A percentile compares a stretch with the other conserved stretches of the same genome.
Evolutionary conservation across 2,888 invertebrate species (phyloP).

Genomic region (Volucella zonaria): DNA sequence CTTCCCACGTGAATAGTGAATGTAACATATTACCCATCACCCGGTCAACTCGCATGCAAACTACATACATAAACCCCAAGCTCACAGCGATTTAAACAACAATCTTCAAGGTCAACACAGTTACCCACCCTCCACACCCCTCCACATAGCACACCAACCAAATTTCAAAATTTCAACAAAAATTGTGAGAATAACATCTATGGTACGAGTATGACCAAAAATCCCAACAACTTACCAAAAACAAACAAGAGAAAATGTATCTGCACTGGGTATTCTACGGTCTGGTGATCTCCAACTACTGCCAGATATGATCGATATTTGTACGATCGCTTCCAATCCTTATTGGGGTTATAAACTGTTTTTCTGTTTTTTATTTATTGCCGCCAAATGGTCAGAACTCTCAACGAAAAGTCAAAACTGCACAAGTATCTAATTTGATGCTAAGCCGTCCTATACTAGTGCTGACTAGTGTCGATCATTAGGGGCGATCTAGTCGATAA

Average conservation of each 20-base stretch:
- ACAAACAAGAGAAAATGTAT: background rate
- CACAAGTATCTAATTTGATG: no score
- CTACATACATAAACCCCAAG: background rate
- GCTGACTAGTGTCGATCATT: slow-evolving; percentile 10
- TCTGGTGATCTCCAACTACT: slow-evolving; percentile 14
- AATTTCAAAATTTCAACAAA: background rate
- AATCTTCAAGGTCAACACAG: slow-evolving; percentile 40
- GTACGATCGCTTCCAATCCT: background rate
- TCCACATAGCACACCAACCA: background rate
- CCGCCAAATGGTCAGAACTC: background rate
- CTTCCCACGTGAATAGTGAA: background rate
- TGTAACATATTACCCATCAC: slow-evolving; percentile 23
- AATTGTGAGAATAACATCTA: slow-evolving; percentile 43
- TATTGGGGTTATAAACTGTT: background rate
- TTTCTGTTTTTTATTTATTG: background rate
- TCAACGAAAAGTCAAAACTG: no score
- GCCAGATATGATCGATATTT: background rate
- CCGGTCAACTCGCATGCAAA: background rate
- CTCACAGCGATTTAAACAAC: background rate
- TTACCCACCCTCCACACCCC: background rate
- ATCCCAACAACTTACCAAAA: slow-evolving; percentile 15
- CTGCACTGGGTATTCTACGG: background rate
- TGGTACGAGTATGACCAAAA: slow-evolving; percentile 1
- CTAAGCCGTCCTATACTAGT: no score
- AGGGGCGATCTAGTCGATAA: slow-evolving; percentile 23